Evolutionary conservation across 2,113 vertebrate species (phyloP), one percentile per base, ranked within the genome.

Genomic region (Coryphaenoides rupestris): DNA sequence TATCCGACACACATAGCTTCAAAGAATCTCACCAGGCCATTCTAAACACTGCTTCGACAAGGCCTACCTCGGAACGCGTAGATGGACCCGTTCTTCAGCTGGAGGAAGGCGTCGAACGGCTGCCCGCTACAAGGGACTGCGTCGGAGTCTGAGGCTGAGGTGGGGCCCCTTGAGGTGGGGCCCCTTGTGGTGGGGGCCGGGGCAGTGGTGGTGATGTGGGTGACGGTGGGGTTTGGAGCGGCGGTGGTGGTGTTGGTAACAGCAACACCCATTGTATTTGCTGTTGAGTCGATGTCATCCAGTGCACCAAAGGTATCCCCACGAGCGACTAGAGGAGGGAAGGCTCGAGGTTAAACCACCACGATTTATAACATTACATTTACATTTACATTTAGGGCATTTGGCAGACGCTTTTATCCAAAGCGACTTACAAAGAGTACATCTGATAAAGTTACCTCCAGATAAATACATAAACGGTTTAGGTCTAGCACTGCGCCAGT

Each of bases 81-180:
- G 69, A 94, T 72, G 0, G 96, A 98, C 10, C 95, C 93, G 0
- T 99, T 99, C 86, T 98, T 98, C 65, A 95, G 79, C 76, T 96
- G 92, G 0, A 96, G 93, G 85, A 99, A 96, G 5, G 96, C 94
- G 0, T 98, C 89, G 2, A 98, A 98, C 7, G 94, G 77, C n/a
- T 84, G 86, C 0, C 86, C 87, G 0, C 91, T 96, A 88, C 95
- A 96, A 45, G 88, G 55, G 0, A 24, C 69, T 1, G 78, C 77
- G 1, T 87, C 83, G 0, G 77, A 73, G 21, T 88, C 80, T 0
- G 21, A 17, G 0, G 62, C 7, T 0, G 21, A 1, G 0, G 65
- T 46, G 40, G 80, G 16, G 50, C 2, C 23, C 0, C 19, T 19
- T 57, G 45, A 17, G 24, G 19, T 19, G 21, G 57, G 5, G 4